Evolutionary conservation across 2,797 vertebrate genomes (phyloP).

Genomic region (Peromyscus nudipes): DNA sequence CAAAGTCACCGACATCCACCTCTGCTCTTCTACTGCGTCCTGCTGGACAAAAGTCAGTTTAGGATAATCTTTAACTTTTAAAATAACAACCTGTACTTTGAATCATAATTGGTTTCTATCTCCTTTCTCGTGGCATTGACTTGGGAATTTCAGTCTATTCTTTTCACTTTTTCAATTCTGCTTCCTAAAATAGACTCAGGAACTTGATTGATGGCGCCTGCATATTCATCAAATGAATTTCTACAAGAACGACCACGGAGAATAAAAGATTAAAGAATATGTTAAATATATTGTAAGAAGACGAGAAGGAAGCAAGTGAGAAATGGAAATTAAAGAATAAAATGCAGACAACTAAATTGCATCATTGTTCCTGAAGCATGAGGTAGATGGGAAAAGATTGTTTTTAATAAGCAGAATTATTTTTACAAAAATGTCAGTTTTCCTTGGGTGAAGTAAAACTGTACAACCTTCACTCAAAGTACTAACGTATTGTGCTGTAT

Average conservation of each 20-base stretch:
- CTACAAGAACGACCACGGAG: not conserved
- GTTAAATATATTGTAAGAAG: conserved; percentile 8
- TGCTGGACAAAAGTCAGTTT: not conserved
- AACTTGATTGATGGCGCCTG: not conserved
- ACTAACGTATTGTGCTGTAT: not conserved
- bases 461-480: not conserved
- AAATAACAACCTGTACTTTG: not conserved
- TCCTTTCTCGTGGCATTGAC: not conserved
- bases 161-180: not conserved
- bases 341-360: not conserved
- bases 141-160: not conserved
- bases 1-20: not conserved
- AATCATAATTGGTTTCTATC: not conserved
- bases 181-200: not conserved
- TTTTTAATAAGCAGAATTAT: conserved; percentile 31
- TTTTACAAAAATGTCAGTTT: not conserved
- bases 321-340: not conserved
- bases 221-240: not conserved
- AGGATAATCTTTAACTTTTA: not conserved
- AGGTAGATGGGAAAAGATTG: not conserved
- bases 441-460: not conserved
- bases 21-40: not conserved
- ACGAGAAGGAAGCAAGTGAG: not conserved
- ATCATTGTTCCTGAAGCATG: not conserved
- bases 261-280: not conserved